Base-by-base conservation (phyloP, 2,888 invertebrate genomes). In the Eubasilissa splendida region DNA sequence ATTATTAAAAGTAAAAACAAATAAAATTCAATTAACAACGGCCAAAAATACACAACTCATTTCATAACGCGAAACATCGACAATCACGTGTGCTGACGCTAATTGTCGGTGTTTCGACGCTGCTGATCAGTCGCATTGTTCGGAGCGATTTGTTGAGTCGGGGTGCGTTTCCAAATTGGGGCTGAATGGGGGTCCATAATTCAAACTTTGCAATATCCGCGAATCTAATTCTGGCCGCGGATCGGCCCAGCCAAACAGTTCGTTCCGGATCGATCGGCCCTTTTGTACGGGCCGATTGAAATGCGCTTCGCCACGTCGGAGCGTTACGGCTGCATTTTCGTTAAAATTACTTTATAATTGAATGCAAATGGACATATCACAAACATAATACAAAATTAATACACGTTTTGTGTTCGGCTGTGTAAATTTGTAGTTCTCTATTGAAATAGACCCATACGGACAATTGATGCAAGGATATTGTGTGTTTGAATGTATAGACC, bases 261-360 rank as follows among this genome's bases (percentile, higher is more conserved):
- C 54, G 70, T 53, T 70, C 70, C 54, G 70, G 70, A 33, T 22
- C 70, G 12, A 10, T 14, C 70, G 52, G 10, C 53, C 70, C 42
- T 11, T 66, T 70, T 70, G 70, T 70, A 70, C 10, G 70, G 70
- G 54, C 70, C 10, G 70, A 54, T 70, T 54, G 70, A 70, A 54
- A 52, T 70, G 9, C 4, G 11, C 70, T 7, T 42, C 66, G 50
- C 14, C 9, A 50, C 52, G 14, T 22, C 31, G 52, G 12, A 53
- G 14, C 52, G 22, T 22, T 66, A 14, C 50, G 42, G 8, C 70
- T 54, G 54, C 53, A 22, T 70, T 54, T 54, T 14, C 70, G 54
- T 31, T 70, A 14, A 54, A 70, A 70, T 70, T 70, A 70, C 70
- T 22, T n/a, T 33, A 31, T 68, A 70, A 70, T 70, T 70, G 31